Conservation (phyloP, 1,140 invertebrate species). For the Heliconius nattereri region DNA sequence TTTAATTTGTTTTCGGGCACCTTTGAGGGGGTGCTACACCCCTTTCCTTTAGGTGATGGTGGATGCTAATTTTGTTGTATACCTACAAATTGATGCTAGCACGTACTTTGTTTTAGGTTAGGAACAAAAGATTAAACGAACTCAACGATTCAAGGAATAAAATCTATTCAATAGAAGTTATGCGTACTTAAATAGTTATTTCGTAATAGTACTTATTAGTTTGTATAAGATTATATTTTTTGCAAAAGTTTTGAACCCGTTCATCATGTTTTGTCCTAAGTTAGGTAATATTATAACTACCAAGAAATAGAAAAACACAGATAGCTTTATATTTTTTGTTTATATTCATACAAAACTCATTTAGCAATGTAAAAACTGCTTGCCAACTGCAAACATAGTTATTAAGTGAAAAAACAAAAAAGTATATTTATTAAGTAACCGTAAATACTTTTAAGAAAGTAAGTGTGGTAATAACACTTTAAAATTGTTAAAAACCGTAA, state of each 20-base stretch:
- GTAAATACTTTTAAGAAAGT: no score
- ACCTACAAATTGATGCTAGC: not conserved
- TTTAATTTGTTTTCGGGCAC: slow-evolving; percentile 64
- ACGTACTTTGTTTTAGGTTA: not conserved
- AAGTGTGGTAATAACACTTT: no score
- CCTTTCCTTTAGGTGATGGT: not conserved
- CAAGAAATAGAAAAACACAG: no score
- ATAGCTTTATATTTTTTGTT: not conserved
- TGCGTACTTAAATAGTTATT: not conserved
- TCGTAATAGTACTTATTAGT: no score
- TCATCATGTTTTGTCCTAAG: no score
- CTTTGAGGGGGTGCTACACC: slow-evolving; percentile 35
- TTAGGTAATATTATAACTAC: no score
- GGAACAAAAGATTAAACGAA: not conserved
- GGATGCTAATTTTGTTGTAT: not conserved
- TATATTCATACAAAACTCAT: not conserved
- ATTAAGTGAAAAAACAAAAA: not conserved
- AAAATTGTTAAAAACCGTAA: no score
- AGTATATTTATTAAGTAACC: no score
- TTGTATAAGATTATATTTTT: no score
- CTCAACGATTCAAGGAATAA: not conserved
- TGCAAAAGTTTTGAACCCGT: no score
- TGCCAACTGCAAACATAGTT: not conserved
- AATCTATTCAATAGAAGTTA: not conserved
- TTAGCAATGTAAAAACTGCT: no score